Conservation (phyloP, 2,888 invertebrate species). For the Trachelus tabidus region DNA sequence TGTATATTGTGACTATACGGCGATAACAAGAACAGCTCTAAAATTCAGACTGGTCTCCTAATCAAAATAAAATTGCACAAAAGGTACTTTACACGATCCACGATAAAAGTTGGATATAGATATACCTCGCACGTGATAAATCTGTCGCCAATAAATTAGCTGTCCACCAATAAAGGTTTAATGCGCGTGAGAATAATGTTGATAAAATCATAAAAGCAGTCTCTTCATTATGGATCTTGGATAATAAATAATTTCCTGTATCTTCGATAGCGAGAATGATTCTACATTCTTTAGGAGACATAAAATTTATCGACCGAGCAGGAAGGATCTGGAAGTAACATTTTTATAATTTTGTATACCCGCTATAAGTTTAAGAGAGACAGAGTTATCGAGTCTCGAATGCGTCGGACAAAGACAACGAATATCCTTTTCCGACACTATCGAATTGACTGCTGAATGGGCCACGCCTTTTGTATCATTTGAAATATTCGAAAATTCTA, state of each 20-base stretch:
- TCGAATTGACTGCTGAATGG: not conserved
- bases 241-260: not conserved
- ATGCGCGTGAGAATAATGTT: not conserved
- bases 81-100: not conserved
- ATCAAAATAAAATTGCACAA: not conserved
- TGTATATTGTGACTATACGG: not conserved
- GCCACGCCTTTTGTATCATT: not conserved
- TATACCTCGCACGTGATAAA: not conserved
- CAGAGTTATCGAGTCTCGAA: not conserved
- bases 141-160: not conserved
- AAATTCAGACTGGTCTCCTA: not conserved
- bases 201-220: not conserved
- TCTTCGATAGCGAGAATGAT: not conserved
- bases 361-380: not conserved
- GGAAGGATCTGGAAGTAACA: not conserved
- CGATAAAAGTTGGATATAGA: not conserved
- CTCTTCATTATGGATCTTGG: not conserved
- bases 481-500: not conserved
- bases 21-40: not conserved
- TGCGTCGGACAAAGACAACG: not conserved
- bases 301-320: not conserved
- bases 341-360: not conserved
- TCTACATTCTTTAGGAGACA: not conserved
- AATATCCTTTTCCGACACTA: not conserved
- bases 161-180: not conserved